phyloP scores from a whole-genome alignment of 2,113 vertebrate genomes.

The Bos taurus region DNA sequence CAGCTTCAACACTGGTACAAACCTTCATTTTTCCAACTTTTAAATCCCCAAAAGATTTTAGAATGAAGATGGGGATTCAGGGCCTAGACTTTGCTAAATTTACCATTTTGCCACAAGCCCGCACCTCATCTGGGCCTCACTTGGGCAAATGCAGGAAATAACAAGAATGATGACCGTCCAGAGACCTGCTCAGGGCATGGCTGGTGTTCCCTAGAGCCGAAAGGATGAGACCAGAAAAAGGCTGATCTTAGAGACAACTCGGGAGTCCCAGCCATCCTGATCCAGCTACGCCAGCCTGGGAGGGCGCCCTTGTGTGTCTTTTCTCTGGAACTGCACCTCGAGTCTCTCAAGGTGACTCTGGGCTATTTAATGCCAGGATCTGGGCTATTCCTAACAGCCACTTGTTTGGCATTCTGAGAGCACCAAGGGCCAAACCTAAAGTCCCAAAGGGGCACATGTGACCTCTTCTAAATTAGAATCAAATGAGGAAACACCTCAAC shows the following conservation, averaged over 20 bases:
- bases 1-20: background rate
- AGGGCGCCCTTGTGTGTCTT: background rate
- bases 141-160: background rate
- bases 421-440: background rate
- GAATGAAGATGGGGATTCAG: rapidly evolving
- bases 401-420: background rate
- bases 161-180: too few species aligned
- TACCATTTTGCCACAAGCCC: background rate
- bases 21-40: background rate
- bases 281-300: background rate
- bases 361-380: background rate
- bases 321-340: background rate
- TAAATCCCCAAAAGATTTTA: background rate
- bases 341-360: background rate
- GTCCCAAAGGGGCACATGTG: background rate
- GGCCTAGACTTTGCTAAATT: background rate
- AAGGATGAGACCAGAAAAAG: background rate
- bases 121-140: background rate
- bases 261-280: background rate
- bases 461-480: background rate
- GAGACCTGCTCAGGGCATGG: background rate
- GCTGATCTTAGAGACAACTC: background rate
- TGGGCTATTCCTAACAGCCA: background rate
- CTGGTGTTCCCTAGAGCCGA: background rate
- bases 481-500: background rate